phyloP scores from a whole-genome alignment of 2,888 invertebrate genomes.

The Sclerodermus sp. region DNA sequence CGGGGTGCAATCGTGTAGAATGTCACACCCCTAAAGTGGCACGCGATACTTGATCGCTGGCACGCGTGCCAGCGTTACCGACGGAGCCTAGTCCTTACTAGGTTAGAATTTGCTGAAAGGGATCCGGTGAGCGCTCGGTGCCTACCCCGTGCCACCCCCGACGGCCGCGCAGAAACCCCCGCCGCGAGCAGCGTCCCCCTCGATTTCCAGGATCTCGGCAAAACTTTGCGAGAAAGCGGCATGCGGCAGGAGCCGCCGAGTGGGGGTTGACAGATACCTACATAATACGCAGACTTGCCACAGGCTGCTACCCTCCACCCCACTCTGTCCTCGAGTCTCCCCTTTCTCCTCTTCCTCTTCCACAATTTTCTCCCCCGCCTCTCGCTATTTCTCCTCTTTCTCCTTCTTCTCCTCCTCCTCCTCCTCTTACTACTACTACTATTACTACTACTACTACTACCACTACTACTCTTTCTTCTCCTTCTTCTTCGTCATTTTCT shows the following conservation, averaged over 20 bases:
- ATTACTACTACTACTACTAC: no score
- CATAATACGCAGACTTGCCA: slow-evolving; percentile 23
- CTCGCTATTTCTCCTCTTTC: slow-evolving; percentile 5
- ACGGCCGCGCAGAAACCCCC: slow-evolving; percentile 16
- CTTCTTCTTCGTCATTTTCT: slow-evolving; percentile 12
- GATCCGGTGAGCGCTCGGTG: slow-evolving; percentile 31
- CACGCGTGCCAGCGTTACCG: slow-evolving; percentile 37
- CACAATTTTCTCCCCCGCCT: slow-evolving; percentile 4
- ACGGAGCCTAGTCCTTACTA: slow-evolving; percentile 36
- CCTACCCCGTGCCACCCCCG: slow-evolving; percentile 30
- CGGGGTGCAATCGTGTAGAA: no score
- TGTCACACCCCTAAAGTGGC: no score
- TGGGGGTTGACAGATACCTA: slow-evolving; percentile 27
- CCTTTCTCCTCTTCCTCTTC: slow-evolving; percentile 5
- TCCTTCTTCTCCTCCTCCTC: slow-evolving; percentile 3
- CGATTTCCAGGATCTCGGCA: slow-evolving; percentile 37
- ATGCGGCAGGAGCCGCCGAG: slow-evolving; percentile 22
- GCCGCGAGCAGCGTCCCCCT: slow-evolving; percentile 13
- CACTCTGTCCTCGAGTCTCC: slow-evolving; percentile 3
- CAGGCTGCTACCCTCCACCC: slow-evolving; percentile 15
- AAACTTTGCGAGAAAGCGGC: slow-evolving; percentile 42
- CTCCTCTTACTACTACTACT: no score
- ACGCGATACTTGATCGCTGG: slow-evolving; percentile 35
- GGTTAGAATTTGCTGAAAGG: slow-evolving; percentile 38
- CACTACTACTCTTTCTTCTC: background rate